Base-by-base conservation (phyloP, 1,140 invertebrate genomes). In the Panulirus ornatus region DNA sequence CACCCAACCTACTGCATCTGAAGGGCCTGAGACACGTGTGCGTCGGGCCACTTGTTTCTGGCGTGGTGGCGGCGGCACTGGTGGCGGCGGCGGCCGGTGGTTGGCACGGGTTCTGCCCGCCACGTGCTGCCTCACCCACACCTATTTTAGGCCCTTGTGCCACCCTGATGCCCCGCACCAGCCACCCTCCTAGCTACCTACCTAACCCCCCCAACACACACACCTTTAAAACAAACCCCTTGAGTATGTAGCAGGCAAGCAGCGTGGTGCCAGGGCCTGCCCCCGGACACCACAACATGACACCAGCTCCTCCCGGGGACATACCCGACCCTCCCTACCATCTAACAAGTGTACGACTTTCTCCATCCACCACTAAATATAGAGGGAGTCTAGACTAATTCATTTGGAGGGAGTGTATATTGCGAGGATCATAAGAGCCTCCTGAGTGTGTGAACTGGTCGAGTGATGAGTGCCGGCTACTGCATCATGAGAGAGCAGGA, bases 71-170 rank as follows among this genome's bases (percentile, higher is more conserved):
- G 58, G 79, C 51, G 88, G 88, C 88, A 89, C 88, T 89, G 78
- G 76, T 70, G 78, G 58, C 70, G 27, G 40, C 30, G 76, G 63
- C 66, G 88, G 88, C 88, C 88, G 88, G 88, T 89, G 88, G 88
- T 89, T 89, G 88, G 88, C 88, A 89, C 81, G 44, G 11, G 44
- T 16, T 44, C 47, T 81, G 79, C 42, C 19, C 40, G 63, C 88
- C 88, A 89, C 88, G 88, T 89, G 88, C 87, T 83, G 81, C 47
- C 79, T 70, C 66, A 70, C 44, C 78, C 79, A 89, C 88, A 84
- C 88, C 79, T 83, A 83, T 89, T 89, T 89, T 87, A 54, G 54
- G 73, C 73, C 42, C 38, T 16, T 9, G 70, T 16, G 70, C 83
- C 63, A 47, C 63, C 82, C 82, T 66, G 22, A 36, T 66, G 27